These are phyloP conservation scores for Calliphora vomitoria DNA, from an alignment of 2,888 invertebrate genomes.

Conservation along the genomic window DNA sequence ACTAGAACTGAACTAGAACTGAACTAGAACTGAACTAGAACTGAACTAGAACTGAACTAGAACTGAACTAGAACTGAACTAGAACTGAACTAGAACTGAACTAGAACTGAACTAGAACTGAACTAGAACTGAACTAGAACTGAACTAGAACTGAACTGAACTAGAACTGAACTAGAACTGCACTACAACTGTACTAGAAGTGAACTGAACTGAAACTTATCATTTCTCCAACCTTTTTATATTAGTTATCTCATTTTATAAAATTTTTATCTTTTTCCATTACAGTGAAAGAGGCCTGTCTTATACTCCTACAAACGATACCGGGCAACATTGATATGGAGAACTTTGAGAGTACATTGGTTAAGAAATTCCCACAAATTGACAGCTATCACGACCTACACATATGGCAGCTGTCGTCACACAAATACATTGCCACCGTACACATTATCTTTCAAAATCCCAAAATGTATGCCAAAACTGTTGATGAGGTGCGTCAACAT, in stretches of 20 bases:
- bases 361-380: constrained; percentile 89
- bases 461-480: constrained; percentile 86
- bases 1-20: too few relatives aligned
- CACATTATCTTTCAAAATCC: constrained; percentile 91
- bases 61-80: too few relatives aligned
- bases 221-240: too few relatives aligned
- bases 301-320: constrained; percentile 96
- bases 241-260: not conserved
- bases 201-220: too few relatives aligned
- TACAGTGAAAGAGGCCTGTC: constrained; percentile 94
- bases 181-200: too few relatives aligned
- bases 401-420: constrained; percentile 93
- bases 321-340: constrained; percentile 94
- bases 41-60: too few relatives aligned
- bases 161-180: too few relatives aligned
- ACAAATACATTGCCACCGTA: constrained; percentile 92
- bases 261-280: constrained; percentile 75
- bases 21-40: too few relatives aligned
- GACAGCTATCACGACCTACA: constrained; percentile 94
- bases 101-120: too few relatives aligned
- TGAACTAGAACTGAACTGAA: too few relatives aligned
- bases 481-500: constrained; percentile 89
- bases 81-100: too few relatives aligned
- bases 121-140: too few relatives aligned
- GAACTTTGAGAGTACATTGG: constrained; percentile 87